A percentile compares a stretch with the other conserved stretches of the same genome.
These are phyloP conservation scores for Lepidothrix coronata DNA, from an alignment of 2,113 vertebrate genomes.

Conservation along the genomic window DNA sequence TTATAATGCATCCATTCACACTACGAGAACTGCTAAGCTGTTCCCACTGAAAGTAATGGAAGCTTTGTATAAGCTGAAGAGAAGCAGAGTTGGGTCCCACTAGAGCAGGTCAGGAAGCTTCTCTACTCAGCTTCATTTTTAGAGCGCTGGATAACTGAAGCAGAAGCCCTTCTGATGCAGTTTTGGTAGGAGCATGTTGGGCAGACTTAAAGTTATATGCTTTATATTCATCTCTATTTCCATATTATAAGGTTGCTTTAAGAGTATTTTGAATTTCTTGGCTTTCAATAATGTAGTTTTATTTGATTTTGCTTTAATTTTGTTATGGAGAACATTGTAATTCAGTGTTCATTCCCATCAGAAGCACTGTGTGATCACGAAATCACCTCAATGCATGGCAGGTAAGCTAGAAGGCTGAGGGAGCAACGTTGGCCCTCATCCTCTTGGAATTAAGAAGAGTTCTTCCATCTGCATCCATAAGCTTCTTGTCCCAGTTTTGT, in stretches of 20 bases:
- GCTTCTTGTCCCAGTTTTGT: neutral
- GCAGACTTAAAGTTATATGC: neutral
- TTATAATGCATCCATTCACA: slow-evolving; percentile 52
- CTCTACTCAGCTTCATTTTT: neutral
- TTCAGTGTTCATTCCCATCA: neutral
- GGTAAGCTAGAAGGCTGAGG: neutral
- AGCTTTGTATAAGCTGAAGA: slow-evolving; percentile 44
- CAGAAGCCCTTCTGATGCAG: neutral
- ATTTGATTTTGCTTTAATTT: neutral
- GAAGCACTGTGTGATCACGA: neutral
- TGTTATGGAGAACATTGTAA: neutral
- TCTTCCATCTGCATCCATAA: neutral
- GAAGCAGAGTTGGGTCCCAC: neutral
- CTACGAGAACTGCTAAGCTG: slow-evolving; percentile 35
- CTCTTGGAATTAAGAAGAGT: neutral
- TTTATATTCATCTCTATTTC: neutral
- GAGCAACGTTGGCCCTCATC: accelerated
- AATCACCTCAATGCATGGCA: neutral
- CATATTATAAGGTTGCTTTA: neutral
- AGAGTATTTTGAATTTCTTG: neutral
- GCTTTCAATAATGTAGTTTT: neutral
- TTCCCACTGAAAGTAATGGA: slow-evolving; percentile 51
- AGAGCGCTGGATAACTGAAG: neutral
- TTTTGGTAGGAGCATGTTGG: neutral
- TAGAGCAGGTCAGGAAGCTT: neutral